phyloP scores from a whole-genome alignment of 2,113 vertebrate genomes.

The Oryctolagus cuniculus region mOryCun1.1 NC_091434.1:84039001-84039500 shows the following conservation, averaged over 20 bases:
- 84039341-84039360: neutral
- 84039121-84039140: neutral
- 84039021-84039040: neutral
- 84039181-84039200: conserved; percentile 10
- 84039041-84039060: neutral
- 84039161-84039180: neutral
- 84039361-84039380: neutral
- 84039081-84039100: conserved; percentile 26
- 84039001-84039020: conserved; percentile 54
- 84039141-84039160: neutral
- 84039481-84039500: neutral
- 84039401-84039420: neutral
- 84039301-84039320: neutral
- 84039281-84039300: neutral
- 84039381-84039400: neutral
- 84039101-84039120: neutral
- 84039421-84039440: neutral
- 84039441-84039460: neutral
- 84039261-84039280: conserved; percentile 16
- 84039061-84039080: neutral
- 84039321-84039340: neutral
- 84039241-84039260: neutral
- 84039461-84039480: neutral
- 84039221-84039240: neutral
- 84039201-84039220: neutral